These are phyloP conservation scores for Sylvietta virens DNA, from an alignment of 2,113 vertebrate species.

Conservation along the genomic window DNA sequence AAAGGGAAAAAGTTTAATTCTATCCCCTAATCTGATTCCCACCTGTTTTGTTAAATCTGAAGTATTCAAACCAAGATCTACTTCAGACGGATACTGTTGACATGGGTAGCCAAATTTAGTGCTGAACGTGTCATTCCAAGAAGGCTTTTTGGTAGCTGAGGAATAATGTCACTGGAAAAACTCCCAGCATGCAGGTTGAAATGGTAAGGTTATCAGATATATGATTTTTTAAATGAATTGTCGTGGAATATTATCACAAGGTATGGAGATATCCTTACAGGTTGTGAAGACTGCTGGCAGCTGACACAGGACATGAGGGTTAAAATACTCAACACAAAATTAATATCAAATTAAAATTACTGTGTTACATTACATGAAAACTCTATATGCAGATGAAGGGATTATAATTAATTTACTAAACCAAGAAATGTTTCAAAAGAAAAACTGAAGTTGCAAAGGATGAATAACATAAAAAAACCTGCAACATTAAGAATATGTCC, in stretches of 20 bases:
- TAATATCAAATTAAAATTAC: background rate
- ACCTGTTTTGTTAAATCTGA: background rate
- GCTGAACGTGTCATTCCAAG: background rate
- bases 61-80: background rate
- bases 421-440: background rate
- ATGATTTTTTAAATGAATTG: background rate
- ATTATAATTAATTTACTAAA: background rate
- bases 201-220: background rate
- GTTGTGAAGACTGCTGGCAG: background rate
- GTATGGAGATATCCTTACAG: background rate
- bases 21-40: background rate
- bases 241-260: background rate
- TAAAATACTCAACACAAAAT: background rate
- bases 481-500: background rate
- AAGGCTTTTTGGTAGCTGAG: background rate
- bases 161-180: background rate
- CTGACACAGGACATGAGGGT: background rate
- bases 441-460: background rate
- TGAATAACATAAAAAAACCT: background rate
- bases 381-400: background rate
- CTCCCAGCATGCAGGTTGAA: background rate
- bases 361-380: background rate
- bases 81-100: background rate
- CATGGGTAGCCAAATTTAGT: background rate
- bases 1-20: background rate